These are phyloP conservation scores for Noctua janthe DNA, from an alignment of 2,888 invertebrate species.

Conservation along the genomic window DNA sequence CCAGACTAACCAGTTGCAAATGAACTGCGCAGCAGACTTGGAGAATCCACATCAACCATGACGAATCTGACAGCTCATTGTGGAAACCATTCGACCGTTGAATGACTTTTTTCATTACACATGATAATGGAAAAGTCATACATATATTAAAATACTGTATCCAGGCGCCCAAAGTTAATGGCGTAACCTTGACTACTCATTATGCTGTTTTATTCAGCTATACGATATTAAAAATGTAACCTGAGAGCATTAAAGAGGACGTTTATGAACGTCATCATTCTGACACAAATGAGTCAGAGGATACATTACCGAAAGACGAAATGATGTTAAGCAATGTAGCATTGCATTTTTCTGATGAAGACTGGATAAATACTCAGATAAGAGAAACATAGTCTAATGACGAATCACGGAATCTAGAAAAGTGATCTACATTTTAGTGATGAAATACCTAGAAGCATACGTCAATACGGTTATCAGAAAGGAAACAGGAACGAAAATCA, in stretches of 20 bases:
- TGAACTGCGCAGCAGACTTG: constrained; percentile 26
- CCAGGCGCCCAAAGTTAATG: constrained; percentile 15
- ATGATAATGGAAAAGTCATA: constrained; percentile 32
- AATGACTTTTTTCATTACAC: constrained; percentile 35
- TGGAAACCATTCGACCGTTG: constrained; percentile 30
- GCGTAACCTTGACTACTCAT: constrained; percentile 30
- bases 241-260: not conserved
- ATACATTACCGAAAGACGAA: constrained; percentile 14
- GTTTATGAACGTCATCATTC: constrained; percentile 10
- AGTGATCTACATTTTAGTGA: not conserved
- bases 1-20: not conserved
- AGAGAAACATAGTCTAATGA: not conserved
- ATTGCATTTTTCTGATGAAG: not conserved
- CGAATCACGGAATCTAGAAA: constrained; percentile 14
- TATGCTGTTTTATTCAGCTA: constrained; percentile 20
- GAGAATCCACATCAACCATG: constrained; percentile 25
- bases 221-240: constrained; percentile 27
- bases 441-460: not conserved
- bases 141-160: constrained; percentile 22
- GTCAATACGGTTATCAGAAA: not conserved
- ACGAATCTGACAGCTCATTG: constrained; percentile 47
- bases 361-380: constrained; percentile 4
- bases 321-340: constrained; percentile 6
- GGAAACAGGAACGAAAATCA: not conserved
- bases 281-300: constrained; percentile 37